phyloP scores from a whole-genome alignment of 1,140 invertebrate species.

The Leptinotarsa texana region DNA sequence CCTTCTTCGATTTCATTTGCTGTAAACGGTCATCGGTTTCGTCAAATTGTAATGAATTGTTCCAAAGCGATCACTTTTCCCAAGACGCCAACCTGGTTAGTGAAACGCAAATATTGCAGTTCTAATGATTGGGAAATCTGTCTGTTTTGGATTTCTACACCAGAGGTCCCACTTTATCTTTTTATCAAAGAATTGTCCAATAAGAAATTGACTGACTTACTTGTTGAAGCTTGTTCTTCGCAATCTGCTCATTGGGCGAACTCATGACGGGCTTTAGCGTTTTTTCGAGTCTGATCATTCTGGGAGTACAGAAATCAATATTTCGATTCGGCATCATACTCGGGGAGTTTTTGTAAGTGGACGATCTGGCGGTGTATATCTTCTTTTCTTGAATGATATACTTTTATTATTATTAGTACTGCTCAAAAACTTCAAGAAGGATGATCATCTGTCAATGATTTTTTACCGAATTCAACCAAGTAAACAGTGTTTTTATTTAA shows the following conservation, averaged over 20 bases:
- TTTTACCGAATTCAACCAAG: no score
- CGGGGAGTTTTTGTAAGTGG: background rate
- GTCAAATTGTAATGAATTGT: slow-evolving; percentile 9
- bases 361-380: background rate
- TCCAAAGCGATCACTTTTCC: no score
- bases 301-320: slow-evolving; percentile 4
- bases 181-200: no score
- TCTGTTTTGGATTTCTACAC: no score
- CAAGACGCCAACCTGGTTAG: no score
- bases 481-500: no score
- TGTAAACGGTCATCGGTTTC: slow-evolving; percentile 12
- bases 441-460: no score
- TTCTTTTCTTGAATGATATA: background rate
- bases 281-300: slow-evolving; percentile 5
- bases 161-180: no score
- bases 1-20: slow-evolving; percentile 9
- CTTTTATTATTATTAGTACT: no score
- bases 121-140: no score
- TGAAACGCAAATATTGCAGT: no score
- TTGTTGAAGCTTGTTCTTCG: slow-evolving; percentile 18
- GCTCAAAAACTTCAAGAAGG: no score
- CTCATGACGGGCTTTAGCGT: background rate
- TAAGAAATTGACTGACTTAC: background rate
- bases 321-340: background rate
- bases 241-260: slow-evolving; percentile 9